phyloP scores from a whole-genome alignment of 1,140 invertebrate species.

The Drosophila mojavensis region DNA sequence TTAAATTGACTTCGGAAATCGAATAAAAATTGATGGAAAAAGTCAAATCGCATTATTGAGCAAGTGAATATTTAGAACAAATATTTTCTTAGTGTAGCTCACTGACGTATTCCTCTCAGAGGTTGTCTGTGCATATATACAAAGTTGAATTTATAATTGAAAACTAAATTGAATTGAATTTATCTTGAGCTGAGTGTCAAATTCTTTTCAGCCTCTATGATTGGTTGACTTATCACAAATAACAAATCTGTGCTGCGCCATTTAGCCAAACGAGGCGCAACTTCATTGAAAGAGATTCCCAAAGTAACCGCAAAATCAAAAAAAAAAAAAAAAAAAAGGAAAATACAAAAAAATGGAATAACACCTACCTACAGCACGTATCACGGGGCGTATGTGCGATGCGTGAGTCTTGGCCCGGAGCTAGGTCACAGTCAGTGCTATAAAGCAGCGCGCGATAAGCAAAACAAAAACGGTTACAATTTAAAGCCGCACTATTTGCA shows the following conservation, averaged over 20 bases:
- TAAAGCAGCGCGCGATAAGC: slow-evolving; percentile 27
- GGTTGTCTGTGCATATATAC: background rate
- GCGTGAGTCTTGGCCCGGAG: slow-evolving; percentile 8
- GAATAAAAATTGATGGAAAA: too few relatives aligned
- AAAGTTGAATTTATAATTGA: background rate
- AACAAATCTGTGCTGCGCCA: slow-evolving; percentile 52
- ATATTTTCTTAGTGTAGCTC: background rate
- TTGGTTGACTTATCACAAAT: slow-evolving; percentile 45
- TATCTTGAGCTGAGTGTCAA: slow-evolving; percentile 10
- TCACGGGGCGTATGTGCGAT: slow-evolving; percentile 14
- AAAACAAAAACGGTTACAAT: slow-evolving; percentile 30
- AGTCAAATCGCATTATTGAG: too few relatives aligned
- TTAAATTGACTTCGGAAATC: too few relatives aligned
- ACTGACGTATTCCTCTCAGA: background rate
- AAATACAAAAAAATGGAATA: background rate
- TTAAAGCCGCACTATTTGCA: slow-evolving; percentile 45
- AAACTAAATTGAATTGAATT: slow-evolving; percentile 6
- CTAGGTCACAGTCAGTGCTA: slow-evolving; percentile 45
- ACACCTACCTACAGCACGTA: slow-evolving; percentile 8
- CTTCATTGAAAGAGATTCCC: slow-evolving; percentile 26
- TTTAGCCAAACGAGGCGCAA: slow-evolving; percentile 50
- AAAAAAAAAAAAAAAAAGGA: slow-evolving; percentile 13
- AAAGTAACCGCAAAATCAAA: slow-evolving; percentile 11
- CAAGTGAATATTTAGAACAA: background rate
- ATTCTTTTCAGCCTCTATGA: slow-evolving; percentile 30